Base-by-base conservation (phyloP, 2,888 invertebrate genomes). In the Cantharis rustica region DNA sequence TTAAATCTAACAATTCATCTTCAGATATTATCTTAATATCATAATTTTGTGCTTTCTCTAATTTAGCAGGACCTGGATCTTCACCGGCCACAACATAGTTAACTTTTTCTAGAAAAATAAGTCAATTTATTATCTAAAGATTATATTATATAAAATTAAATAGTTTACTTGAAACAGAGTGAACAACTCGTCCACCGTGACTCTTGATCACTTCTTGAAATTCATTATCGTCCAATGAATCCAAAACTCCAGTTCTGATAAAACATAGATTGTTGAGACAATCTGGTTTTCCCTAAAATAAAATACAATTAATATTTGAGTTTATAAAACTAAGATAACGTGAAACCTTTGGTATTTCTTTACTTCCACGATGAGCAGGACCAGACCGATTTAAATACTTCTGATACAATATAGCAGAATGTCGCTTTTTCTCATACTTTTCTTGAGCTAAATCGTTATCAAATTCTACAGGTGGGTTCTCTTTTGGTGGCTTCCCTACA, bases 191-290 rank as follows among this genome's bases (percentile, higher is more conserved):
- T 0, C 97, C 98, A 0, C 97, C 96, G 86, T 94, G 94, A 81
- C 93, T 92, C 75, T 92, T 92, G 13, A 98, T 92, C 7, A 96
- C 89, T 0, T 91, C 91, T 47, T 91, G 90, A 4, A 94, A 92
- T 83, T 96, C 96, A 5, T 96, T 95, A 13, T 95, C 90, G 83
- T 96, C 96, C 81, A 98, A 89, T 0, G 96, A 96, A 84, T 98
- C 97, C 68, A 97, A 88, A 1, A 97, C 94, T 31, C 97, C 98
- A 61, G 97, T 97, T 71, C 96, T 88, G 5, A 96, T 86, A 84
- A 96, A 95, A 4, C 91, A 92, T 73, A 92, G 88, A 72, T 94
- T 92, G 71, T 91, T 91, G 2, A 96, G 88, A 85, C 96, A 96
- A 84, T 93, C 90, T 15, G 93, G 91, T 71, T 92, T 90, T 27